Conservation (phyloP, 2,797 vertebrate species). For the Varecia variegata region DNA sequence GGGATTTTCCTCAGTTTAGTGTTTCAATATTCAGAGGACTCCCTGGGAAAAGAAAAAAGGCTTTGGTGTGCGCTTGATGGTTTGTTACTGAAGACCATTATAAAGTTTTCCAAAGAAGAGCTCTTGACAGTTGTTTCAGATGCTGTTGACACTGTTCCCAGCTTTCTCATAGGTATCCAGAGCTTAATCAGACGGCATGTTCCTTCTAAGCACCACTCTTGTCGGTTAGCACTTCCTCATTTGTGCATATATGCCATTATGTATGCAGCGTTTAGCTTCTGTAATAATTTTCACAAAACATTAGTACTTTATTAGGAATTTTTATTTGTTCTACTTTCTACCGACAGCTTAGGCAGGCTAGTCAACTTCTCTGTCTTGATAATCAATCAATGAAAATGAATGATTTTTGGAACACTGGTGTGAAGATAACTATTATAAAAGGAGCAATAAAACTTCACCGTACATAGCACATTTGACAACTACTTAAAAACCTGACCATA, state of each 20-base stretch:
- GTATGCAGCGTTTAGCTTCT: background rate
- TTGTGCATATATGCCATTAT: background rate
- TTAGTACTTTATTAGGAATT: background rate
- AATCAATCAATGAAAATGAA: background rate
- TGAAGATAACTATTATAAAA: background rate
- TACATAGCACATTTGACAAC: background rate
- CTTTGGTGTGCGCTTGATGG: background rate
- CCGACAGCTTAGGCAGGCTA: background rate
- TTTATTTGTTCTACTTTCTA: background rate
- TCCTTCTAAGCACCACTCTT: background rate
- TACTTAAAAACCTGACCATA: background rate
- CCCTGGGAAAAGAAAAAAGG: background rate
- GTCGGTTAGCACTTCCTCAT: background rate
- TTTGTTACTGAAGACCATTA: background rate
- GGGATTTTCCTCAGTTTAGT: background rate
- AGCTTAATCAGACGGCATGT: background rate
- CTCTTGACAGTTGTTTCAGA: background rate
- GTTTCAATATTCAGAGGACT: background rate
- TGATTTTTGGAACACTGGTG: background rate
- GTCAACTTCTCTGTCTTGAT: background rate
- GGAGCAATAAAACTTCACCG: background rate
- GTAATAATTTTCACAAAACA: background rate
- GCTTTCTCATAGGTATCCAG: background rate
- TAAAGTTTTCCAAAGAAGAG: background rate
- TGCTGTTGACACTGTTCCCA: background rate